Conservation (phyloP, 2,888 invertebrate species). For the Polymixis lichenea region DNA sequence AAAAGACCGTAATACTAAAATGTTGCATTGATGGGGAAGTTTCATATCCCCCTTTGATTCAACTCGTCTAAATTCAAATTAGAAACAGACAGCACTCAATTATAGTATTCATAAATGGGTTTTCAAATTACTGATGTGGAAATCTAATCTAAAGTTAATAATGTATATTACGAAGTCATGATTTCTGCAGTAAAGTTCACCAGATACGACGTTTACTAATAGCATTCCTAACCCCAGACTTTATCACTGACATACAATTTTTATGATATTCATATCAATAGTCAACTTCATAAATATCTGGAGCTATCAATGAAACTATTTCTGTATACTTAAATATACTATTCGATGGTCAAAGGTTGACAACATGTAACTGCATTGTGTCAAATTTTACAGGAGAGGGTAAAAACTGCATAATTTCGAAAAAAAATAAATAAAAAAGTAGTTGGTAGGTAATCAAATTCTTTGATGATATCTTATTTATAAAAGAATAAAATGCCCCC, state of each 20-base stretch:
- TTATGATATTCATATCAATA: constrained; percentile 57
- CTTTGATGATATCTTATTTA: no score
- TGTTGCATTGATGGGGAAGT: constrained; percentile 1
- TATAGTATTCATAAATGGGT: constrained; percentile 57
- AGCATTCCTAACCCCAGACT: constrained; percentile 65
- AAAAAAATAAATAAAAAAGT: no score
- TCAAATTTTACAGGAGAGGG: no score
- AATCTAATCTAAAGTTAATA: constrained; percentile 67
- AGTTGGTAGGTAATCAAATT: no score
- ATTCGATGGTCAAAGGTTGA: no score
- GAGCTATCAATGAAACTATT: constrained; percentile 67
- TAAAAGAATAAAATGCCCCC: no score
- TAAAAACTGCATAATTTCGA: no score
- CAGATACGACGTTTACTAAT: constrained; percentile 70
- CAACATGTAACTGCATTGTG: no score
- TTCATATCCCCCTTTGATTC: constrained; percentile 15
- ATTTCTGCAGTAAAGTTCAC: constrained; percentile 66
- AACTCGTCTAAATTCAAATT: constrained; percentile 57
- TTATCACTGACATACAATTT: constrained; percentile 65
- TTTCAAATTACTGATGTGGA: constrained; percentile 65
- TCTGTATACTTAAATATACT: constrained; percentile 45
- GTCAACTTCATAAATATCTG: constrained; percentile 63
- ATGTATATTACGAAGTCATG: constrained; percentile 65
- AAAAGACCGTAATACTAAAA: background rate
- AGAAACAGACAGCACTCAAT: constrained; percentile 41